Conservation (phyloP, 2,888 invertebrate species). For the Malthinus flaveolus region DNA sequence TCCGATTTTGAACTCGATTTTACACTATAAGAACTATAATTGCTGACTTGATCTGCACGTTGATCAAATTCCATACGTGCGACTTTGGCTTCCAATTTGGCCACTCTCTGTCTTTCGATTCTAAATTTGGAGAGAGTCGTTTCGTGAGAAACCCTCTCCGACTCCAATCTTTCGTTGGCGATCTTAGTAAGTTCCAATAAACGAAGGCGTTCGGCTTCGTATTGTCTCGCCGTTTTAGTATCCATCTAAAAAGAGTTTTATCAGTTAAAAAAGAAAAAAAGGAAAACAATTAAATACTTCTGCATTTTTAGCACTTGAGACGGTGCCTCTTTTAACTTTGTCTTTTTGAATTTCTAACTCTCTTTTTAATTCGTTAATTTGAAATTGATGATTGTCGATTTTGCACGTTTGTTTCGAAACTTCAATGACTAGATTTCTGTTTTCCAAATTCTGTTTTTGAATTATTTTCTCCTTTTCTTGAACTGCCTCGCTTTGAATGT, state of each 20-base stretch:
- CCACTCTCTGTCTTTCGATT: slow-evolving; percentile 59
- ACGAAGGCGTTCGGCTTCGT: slow-evolving; percentile 65
- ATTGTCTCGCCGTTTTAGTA: slow-evolving; percentile 50
- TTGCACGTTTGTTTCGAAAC: slow-evolving; percentile 58
- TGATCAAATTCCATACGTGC: slow-evolving; percentile 61
- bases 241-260: slow-evolving; percentile 12
- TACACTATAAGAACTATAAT: slow-evolving; percentile 14
- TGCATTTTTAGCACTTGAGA: not conserved
- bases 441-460: slow-evolving; percentile 50
- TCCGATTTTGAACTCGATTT: slow-evolving; percentile 9
- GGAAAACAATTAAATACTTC: not conserved
- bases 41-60: slow-evolving; percentile 49
- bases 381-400: slow-evolving; percentile 57
- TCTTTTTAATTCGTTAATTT: slow-evolving; percentile 55
- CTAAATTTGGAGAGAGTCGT: slow-evolving; percentile 49
- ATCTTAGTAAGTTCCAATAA: slow-evolving; percentile 62
- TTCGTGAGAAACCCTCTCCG: slow-evolving; percentile 55
- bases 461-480: slow-evolving; percentile 58
- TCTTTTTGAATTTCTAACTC: slow-evolving; percentile 56
- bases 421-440: slow-evolving; percentile 42
- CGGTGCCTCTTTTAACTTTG: slow-evolving; percentile 1
- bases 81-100: slow-evolving; percentile 60
- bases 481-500: slow-evolving; percentile 57
- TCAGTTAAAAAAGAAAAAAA: not conserved
- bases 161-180: slow-evolving; percentile 61